Evolutionary conservation across 2,113 vertebrate genomes (phyloP).

Genomic region (Vanacampus margaritifer): DNA sequence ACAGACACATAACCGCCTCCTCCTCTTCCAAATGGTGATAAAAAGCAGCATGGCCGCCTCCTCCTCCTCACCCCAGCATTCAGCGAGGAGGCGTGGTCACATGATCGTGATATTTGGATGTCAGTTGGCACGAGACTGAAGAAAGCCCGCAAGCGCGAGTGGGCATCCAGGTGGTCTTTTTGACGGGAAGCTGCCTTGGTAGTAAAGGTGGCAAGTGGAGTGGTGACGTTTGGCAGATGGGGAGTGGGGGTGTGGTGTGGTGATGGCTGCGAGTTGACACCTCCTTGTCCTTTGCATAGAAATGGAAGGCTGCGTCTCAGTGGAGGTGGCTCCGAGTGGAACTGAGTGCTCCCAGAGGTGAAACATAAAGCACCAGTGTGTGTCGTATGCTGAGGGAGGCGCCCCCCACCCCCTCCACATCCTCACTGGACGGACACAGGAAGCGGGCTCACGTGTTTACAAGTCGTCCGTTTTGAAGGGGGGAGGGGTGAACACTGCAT

Average conservation of each 20-base stretch:
- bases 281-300: constrained; percentile 76
- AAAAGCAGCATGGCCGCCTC: constrained; percentile 45
- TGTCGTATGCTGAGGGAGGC: constrained; percentile 17
- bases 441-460: constrained; percentile 17
- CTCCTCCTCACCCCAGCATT: constrained; percentile 25
- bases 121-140: constrained; percentile 55
- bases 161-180: constrained; percentile 49
- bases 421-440: constrained; percentile 20
- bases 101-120: constrained; percentile 5
- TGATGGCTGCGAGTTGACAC: constrained; percentile 56
- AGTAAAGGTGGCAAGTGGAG: constrained; percentile 35
- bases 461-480: constrained; percentile 5
- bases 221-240: constrained; percentile 38
- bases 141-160: constrained; percentile 24
- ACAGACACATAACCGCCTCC: constrained; percentile 55
- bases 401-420: not conserved
- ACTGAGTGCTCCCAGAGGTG: constrained; percentile 60
- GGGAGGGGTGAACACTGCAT: constrained; percentile 60
- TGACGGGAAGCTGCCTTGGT: constrained; percentile 59
- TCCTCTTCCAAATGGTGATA: constrained; percentile 15
- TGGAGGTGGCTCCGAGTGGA: constrained; percentile 65
- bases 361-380: constrained; percentile 67
- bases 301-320: constrained; percentile 68
- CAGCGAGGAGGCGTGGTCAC: not conserved
- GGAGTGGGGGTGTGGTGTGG: not conserved